Conservation (phyloP, 2,797 vertebrate species). For the Trachops cirrhosus region DNA sequence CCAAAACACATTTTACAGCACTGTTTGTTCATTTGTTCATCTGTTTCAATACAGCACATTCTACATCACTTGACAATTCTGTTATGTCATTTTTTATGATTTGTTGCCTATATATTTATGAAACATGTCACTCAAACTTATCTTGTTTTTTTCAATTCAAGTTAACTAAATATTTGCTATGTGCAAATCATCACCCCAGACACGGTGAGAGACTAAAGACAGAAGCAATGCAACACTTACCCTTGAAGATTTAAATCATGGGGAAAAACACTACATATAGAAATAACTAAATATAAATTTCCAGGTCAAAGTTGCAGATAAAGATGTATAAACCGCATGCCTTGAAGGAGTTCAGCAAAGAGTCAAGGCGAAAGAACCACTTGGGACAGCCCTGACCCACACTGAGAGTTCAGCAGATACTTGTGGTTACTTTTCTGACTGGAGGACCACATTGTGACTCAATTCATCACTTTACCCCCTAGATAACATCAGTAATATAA, state of each 20-base stretch:
- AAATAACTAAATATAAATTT: background rate
- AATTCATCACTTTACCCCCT: background rate
- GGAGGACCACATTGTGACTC: background rate
- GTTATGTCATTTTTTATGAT: background rate
- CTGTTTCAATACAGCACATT: background rate
- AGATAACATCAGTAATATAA: background rate
- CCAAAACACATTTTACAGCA: background rate
- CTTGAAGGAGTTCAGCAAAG: background rate
- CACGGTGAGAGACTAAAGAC: background rate
- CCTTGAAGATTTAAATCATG: background rate
- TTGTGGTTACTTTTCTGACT: background rate
- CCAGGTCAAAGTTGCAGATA: background rate
- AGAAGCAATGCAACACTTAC: background rate
- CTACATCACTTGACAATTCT: background rate
- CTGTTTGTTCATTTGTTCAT: background rate
- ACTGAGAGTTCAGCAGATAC: background rate
- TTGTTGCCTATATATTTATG: background rate
- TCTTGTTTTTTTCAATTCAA: background rate
- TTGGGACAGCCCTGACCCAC: background rate
- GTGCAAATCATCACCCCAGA: background rate
- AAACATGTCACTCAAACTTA: background rate
- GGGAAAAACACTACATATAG: background rate
- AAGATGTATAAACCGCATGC: background rate
- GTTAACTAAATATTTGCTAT: background rate
- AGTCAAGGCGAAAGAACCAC: background rate